A percentile compares a stretch with the other conserved stretches of the same genome.
Evolutionary conservation across 2,113 vertebrate genomes (phyloP).

Genomic region (Sinocyclocheilus maitianheensis): DNA sequence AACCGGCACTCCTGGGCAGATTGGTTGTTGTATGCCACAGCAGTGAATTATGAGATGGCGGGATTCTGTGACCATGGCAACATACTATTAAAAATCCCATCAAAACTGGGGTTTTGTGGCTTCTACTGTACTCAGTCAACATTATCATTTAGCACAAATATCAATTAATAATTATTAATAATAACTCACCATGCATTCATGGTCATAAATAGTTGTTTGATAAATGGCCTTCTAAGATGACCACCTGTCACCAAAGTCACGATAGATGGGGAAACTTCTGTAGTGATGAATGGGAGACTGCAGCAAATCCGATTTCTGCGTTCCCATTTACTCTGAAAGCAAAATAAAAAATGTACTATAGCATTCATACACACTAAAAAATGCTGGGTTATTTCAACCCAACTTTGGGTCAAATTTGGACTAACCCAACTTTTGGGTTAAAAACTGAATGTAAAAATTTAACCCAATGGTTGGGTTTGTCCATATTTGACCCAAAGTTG

Average conservation of each 20-base stretch:
- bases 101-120: not conserved
- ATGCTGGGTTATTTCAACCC: no score
- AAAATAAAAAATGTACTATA: not conserved
- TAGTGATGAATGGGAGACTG: not conserved
- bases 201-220: not conserved
- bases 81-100: not conserved
- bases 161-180: not conserved
- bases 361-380: not conserved
- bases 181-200: not conserved
- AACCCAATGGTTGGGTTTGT: no score
- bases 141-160: not conserved
- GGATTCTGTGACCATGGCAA: conserved; percentile 22
- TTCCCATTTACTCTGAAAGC: not conserved
- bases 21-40: not conserved
- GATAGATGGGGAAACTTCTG: not conserved
- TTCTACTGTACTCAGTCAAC: not conserved
- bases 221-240: not conserved
- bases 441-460: no score
- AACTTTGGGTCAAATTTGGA: no score
- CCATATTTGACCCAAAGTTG: no score
- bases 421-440: no score
- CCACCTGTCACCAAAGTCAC: not conserved
- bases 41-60: conserved; percentile 14
- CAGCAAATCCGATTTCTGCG: not conserved
- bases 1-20: conserved; percentile 13